Conservation (phyloP, 1,140 invertebrate genomes). For the Drosophila punjabiensis region DNA sequence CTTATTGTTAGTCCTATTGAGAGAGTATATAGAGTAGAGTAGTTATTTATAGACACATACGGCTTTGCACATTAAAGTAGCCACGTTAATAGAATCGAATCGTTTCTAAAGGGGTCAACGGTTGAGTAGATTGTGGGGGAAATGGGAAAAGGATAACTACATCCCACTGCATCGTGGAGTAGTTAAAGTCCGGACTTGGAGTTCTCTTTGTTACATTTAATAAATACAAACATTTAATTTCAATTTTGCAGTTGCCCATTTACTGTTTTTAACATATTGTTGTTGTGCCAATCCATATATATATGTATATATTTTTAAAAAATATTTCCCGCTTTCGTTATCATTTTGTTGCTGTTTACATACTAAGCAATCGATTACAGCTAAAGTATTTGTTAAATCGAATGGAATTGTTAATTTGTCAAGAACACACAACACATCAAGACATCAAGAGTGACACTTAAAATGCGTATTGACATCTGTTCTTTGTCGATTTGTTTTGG, state of each 20-base stretch:
- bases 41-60: slow-evolving; percentile 64
- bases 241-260: slow-evolving; percentile 19
- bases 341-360: slow-evolving; percentile 32
- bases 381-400: slow-evolving; percentile 55
- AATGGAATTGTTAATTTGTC: slow-evolving; percentile 44
- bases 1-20: slow-evolving; percentile 48
- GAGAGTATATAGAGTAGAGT: slow-evolving; percentile 29
- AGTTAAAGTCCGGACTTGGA: slow-evolving; percentile 24
- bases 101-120: slow-evolving; percentile 31
- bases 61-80: slow-evolving; percentile 51
- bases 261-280: slow-evolving; percentile 45
- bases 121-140: slow-evolving; percentile 20
- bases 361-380: slow-evolving; percentile 46
- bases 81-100: slow-evolving; percentile 47
- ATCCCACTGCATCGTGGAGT: slow-evolving; percentile 4
- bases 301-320: slow-evolving; percentile 68
- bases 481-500: slow-evolving; percentile 33
- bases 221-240: slow-evolving; percentile 41
- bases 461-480: slow-evolving; percentile 65
- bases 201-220: slow-evolving; percentile 23
- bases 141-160: slow-evolving; percentile 10
- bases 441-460: slow-evolving; percentile 57
- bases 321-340: slow-evolving; percentile 54
- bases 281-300: slow-evolving; percentile 53
- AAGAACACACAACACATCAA: slow-evolving; percentile 60